A percentile compares a stretch with the other conserved stretches of the same genome.
Conservation (phyloP, 1,140 invertebrate species). For the Zaprionus lachaisei region DNA sequence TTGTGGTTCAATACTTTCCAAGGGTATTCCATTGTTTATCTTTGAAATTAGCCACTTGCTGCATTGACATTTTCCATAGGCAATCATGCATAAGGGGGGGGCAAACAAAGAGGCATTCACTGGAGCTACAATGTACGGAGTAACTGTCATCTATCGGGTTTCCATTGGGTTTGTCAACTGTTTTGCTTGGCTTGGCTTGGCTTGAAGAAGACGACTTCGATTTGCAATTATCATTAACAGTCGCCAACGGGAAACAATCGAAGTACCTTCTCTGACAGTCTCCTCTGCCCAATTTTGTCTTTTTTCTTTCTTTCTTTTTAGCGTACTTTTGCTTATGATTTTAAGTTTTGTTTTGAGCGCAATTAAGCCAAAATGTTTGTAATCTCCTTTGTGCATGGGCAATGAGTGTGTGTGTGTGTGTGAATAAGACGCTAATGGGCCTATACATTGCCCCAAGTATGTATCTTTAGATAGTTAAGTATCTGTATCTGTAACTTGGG, state of each 20-base stretch:
- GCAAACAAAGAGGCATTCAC: conserved; percentile 17
- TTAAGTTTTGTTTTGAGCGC: conserved; percentile 30
- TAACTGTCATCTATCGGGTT: conserved; percentile 68
- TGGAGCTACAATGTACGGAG: conserved; percentile 28
- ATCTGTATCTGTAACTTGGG: conserved; percentile 39
- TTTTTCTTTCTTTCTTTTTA: conserved; percentile 18
- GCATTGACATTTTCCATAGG: conserved; percentile 69
- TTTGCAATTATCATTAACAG: conserved; percentile 64
- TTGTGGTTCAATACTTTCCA: not conserved
- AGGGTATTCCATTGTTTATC: conserved; percentile 15
- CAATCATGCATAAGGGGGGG: conserved; percentile 65
- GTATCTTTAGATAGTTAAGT: conserved; percentile 9
- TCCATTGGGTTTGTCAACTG: conserved; percentile 71
- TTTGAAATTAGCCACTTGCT: conserved; percentile 40
- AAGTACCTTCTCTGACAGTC: conserved; percentile 2
- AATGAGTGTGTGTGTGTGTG: conserved; percentile 43
- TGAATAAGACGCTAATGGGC: conserved; percentile 63
- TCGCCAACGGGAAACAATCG: conserved; percentile 39
- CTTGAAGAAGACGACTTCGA: conserved; percentile 42
- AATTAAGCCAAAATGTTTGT: conserved; percentile 62
- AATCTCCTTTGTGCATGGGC: conserved; percentile 51
- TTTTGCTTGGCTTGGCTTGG: conserved; percentile 52
- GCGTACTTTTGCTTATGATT: conserved; percentile 46
- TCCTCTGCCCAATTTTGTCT: not conserved
- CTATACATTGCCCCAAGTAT: conserved; percentile 11